Base-by-base conservation (phyloP, 2,888 invertebrate genomes). In the Eristalis pertinax region DNA sequence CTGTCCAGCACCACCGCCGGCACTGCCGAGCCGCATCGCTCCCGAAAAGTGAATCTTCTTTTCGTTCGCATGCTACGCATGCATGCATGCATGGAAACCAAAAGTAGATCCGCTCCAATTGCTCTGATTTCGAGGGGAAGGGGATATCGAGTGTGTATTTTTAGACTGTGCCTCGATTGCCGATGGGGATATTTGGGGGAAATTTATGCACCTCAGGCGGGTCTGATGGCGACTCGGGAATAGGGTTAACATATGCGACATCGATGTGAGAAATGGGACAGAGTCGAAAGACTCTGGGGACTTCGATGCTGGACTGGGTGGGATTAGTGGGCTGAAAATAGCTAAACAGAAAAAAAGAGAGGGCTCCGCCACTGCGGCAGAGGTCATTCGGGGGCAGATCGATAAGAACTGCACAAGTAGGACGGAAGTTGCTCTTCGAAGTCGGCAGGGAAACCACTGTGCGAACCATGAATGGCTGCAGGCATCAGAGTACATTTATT, bases 211-310 rank as follows among this genome's bases (percentile, higher is more conserved):
- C 87, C 75, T 76, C 79, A 13, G 26, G 64, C 26, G 67, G 19
- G 24, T 58, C 50, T 70, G 74, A 5, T n/a, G 62, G 41, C 43
- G 35, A 11, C 56, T 58, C 58, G 65, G 78, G 67, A 83, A 78
- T 74, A 64, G 84, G 87, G 84, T 87, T 87, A 87, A 87, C 79
- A 50, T 74, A 77, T 84, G 83, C 76, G 73, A 84, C 87, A 79
- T 63, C 64, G 60, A 63, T 68, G 38, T 50, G 84, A 75, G 77
- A 81, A 82, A 86, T 82, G 86, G 73, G 85, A 86, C 86, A 86
- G 70, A 63, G 75, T 63, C 7, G 4, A 26, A 26, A 70, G 38
- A 65, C 63, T 50, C 22, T 62, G 29, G 15, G 58, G n/a, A 70
- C 13, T 24, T 29, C 26, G 7, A 24, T 19, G 50, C 50, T 50